Evolutionary conservation across 2,888 invertebrate genomes (phyloP).

Genomic region (Sphaerophoria rueppellii): DNA sequence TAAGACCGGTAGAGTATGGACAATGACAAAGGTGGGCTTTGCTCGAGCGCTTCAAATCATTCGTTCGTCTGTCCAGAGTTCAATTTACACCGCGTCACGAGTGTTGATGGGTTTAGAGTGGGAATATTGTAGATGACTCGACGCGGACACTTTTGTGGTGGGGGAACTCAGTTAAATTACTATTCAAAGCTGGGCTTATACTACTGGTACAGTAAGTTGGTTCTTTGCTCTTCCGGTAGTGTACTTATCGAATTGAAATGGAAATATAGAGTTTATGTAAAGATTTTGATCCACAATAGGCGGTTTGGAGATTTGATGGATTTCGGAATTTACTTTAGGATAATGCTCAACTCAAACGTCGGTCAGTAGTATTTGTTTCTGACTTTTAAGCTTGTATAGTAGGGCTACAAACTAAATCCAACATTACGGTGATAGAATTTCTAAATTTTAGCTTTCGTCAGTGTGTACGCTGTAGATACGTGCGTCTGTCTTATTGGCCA

Average conservation of each 20-base stretch:
- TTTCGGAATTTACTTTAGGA: no score
- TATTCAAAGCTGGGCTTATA: constrained; percentile 53
- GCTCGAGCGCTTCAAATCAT: constrained; percentile 39
- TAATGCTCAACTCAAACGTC: no score
- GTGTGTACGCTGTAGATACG: no score
- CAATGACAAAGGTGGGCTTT: background rate
- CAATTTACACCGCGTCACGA: constrained; percentile 34
- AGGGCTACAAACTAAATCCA: no score
- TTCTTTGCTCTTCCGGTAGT: constrained; percentile 38
- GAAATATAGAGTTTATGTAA: constrained; percentile 1
- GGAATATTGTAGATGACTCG: background rate
- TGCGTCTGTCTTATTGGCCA: no score
- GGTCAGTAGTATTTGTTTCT: no score
- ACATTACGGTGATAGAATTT: no score
- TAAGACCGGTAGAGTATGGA: background rate
- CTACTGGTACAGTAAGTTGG: constrained; percentile 42
- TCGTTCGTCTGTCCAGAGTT: constrained; percentile 9
- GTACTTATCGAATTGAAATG: background rate
- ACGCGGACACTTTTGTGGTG: constrained; percentile 37
- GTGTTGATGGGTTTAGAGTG: constrained; percentile 7
- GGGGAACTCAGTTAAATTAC: constrained; percentile 58
- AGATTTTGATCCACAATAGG: background rate
- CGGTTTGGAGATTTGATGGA: background rate
- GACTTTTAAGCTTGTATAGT: no score
- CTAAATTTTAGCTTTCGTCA: no score